Base-by-base conservation (phyloP, 2,888 invertebrate species). In the Machimus atricapillus region DNA sequence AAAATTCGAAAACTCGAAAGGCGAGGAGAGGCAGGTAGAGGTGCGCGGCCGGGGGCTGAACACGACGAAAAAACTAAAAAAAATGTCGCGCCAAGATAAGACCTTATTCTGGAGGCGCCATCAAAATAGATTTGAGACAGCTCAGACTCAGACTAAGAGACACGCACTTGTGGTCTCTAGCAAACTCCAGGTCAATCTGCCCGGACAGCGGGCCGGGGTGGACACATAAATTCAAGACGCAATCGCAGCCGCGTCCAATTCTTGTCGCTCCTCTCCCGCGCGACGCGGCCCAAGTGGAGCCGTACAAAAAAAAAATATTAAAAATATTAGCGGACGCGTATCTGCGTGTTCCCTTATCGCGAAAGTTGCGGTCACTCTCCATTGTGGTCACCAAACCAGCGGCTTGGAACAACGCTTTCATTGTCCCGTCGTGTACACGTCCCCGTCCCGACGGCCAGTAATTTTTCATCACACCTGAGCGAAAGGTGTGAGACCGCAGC, bases 41-140 rank as follows among this genome's bases (percentile, higher is more conserved):
- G 23, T 82, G 76, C 34, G 76, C 34, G 43, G 37, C 78, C 43
- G 31, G 74, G 79, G 78, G 78, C 23, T 23, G 87, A 27, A 74
- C 52, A 56, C 37, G 79, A 85, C 56, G 86, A 86, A 83, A 88
- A 40, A 82, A 87, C 81, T 85, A 40, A 86, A 88, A 88, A 88
- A 88, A 88, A 87, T 89, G 89, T 89, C 89, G 88, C 89, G 89
- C 58, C 88, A 86, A 89, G 89, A 89, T 89, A 89, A 89, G 88
- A 88, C 87, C 78, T 87, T 85, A 56, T 81, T 88, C 77, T 87
- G 52, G 87, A 89, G 89, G 89, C 89, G 89, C 89, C 89, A 88
- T 81, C 87, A 79, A 87, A 87, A 85, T 81, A 88, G 86, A 86
- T 81, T 43, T 66, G 82, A 56, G 56, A 77, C 58, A 77, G 73